Conservation (phyloP, 92 coral and sea anemone species). For the Porites evermanni region DNA sequence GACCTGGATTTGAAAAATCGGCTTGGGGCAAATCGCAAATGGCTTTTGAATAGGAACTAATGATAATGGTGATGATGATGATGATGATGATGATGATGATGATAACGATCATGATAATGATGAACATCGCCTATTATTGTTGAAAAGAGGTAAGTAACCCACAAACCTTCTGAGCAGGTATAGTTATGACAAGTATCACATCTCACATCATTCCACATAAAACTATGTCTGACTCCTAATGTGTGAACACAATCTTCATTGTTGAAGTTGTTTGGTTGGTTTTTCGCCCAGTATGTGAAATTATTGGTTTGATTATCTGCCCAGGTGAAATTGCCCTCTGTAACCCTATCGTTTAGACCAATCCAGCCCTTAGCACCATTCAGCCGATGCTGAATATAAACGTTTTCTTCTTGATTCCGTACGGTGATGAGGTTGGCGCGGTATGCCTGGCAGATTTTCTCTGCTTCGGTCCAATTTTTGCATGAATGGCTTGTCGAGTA, state of each 20-base stretch:
- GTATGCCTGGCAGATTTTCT: constrained; percentile 18
- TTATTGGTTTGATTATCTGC: constrained; percentile 8
- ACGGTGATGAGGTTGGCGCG: constrained; percentile 33
- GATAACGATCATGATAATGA: too few species aligned
- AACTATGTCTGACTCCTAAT: constrained; percentile 40
- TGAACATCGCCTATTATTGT: too few species aligned
- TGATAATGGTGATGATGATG: too few species aligned
- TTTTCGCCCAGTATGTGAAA: constrained; percentile 62
- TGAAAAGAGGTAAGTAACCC: not conserved
- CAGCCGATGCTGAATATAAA: constrained; percentile 49
- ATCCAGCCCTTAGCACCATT: constrained; percentile 67
- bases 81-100: too few species aligned
- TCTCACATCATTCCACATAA: constrained; percentile 52
- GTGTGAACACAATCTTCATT: constrained; percentile 76
- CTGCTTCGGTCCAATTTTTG: constrained; percentile 50
- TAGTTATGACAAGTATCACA: not conserved
- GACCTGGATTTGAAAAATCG: too few species aligned
- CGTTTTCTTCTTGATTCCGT: constrained; percentile 46
- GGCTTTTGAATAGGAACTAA: too few species aligned
- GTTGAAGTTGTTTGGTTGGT: constrained; percentile 57
- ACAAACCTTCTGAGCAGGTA: constrained; percentile 58
- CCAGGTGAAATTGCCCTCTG: constrained; percentile 59
- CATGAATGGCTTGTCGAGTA: constrained; percentile 37
- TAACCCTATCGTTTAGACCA: constrained; percentile 42
- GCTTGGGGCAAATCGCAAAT: too few species aligned